Evolutionary conservation across 2,888 invertebrate species (phyloP).

Genomic region (Rhagonycha lutea): DNA sequence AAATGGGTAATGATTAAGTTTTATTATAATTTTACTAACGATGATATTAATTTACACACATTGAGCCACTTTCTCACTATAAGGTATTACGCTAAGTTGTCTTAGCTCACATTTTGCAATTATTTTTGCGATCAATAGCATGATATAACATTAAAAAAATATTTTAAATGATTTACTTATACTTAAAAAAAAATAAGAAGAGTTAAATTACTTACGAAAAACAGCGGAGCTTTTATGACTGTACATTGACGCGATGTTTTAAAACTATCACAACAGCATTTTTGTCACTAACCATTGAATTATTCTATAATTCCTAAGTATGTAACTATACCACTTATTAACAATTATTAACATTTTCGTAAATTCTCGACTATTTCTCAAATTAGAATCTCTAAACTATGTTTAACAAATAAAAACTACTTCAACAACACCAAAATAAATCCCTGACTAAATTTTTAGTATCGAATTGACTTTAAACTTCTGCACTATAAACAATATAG

Average conservation of each 20-base stretch:
- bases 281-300: conserved; percentile 31
- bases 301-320: conserved; percentile 20
- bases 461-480: conserved; percentile 45
- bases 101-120: conserved; percentile 40
- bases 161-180: background rate
- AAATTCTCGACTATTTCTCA: conserved; percentile 27
- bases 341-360: conserved; percentile 32
- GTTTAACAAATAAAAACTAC: conserved; percentile 24
- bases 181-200: background rate
- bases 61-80: conserved; percentile 48
- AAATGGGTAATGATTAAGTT: conserved; percentile 1
- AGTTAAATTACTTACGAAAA: background rate
- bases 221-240: background rate
- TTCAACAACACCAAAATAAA: conserved; percentile 33
- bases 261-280: conserved; percentile 29
- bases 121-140: conserved; percentile 1
- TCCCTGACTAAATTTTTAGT: conserved; percentile 43
- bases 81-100: conserved; percentile 40
- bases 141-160: conserved; percentile 2
- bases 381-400: conserved; percentile 29
- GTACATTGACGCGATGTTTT: conserved; percentile 24
- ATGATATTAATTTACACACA: conserved; percentile 40
- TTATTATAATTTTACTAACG: conserved; percentile 6
- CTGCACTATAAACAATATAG: conserved; percentile 19
- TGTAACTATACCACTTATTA: conserved; percentile 28